Conservation (phyloP, 2,113 vertebrate species). For the Equus quagga region DNA sequence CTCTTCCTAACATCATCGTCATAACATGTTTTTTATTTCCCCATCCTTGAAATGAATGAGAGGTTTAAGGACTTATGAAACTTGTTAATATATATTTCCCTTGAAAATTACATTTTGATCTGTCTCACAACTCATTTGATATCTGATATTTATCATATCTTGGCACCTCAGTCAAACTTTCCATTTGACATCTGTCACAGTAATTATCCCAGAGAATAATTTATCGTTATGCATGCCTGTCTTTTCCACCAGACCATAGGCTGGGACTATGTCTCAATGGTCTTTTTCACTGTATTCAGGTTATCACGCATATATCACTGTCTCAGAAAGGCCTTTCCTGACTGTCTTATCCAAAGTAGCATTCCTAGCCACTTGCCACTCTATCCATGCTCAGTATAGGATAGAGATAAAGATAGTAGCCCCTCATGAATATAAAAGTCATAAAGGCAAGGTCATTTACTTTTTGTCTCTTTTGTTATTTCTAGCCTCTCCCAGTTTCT, state of each 20-base stretch:
- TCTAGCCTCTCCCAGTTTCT: background rate
- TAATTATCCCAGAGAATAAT: background rate
- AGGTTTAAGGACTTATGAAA: background rate
- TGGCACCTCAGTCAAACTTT: background rate
- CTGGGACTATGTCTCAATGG: background rate
- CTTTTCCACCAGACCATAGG: background rate
- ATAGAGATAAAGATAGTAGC: background rate
- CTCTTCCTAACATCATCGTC: background rate
- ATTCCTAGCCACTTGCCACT: background rate
- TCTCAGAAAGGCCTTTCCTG: background rate
- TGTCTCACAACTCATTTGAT: background rate
- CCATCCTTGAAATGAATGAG: background rate
- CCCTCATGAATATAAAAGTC: background rate
- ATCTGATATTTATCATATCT: background rate
- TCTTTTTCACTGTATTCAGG: background rate
- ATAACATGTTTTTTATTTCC: background rate
- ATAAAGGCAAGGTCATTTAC: background rate
- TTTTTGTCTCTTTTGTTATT: background rate
- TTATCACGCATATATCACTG: background rate
- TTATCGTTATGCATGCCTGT: background rate
- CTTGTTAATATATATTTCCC: background rate
- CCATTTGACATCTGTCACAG: background rate
- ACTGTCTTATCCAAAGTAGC: background rate
- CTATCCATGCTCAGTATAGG: background rate
- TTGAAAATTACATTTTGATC: background rate